Evolutionary conservation across 2,113 vertebrate species (phyloP).

Genomic region (Strix aluco): DNA sequence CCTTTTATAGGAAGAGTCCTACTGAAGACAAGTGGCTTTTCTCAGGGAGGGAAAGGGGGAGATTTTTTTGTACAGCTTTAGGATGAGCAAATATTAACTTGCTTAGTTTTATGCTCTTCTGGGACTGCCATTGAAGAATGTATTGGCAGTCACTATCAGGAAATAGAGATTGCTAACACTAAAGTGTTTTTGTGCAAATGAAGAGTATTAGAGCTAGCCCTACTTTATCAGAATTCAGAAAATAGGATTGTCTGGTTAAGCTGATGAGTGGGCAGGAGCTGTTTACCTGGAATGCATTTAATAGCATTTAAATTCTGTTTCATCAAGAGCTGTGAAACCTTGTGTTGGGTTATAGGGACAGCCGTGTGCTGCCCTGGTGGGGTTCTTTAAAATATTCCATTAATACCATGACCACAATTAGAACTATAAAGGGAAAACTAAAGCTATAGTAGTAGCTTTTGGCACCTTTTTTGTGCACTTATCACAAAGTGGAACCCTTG

Average conservation of each 20-base stretch:
- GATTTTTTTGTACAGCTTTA: not conserved
- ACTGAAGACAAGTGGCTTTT: not conserved
- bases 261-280: not conserved
- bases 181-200: not conserved
- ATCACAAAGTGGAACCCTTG: not conserved
- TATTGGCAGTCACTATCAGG: not conserved
- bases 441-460: not conserved
- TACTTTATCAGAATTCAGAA: not conserved
- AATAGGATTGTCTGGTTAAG: not conserved
- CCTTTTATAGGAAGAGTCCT: not conserved
- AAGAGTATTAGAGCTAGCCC: not conserved
- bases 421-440: not conserved
- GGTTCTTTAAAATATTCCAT: not conserved
- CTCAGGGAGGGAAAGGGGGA: not conserved
- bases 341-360: not conserved
- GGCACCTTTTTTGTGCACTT: not conserved
- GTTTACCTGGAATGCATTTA: slow-evolving; percentile 17
- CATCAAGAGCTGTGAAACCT: not conserved
- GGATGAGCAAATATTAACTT: not conserved
- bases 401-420: not conserved
- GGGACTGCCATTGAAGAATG: not conserved
- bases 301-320: not conserved
- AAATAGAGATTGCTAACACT: not conserved
- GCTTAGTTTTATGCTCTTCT: not conserved
- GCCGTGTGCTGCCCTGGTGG: not conserved